A percentile compares a stretch with the other conserved stretches of the same genome.
These are phyloP conservation scores for Liparis tanakae DNA, from an alignment of 2,797 vertebrate species.

Conservation along the genomic window DNA sequence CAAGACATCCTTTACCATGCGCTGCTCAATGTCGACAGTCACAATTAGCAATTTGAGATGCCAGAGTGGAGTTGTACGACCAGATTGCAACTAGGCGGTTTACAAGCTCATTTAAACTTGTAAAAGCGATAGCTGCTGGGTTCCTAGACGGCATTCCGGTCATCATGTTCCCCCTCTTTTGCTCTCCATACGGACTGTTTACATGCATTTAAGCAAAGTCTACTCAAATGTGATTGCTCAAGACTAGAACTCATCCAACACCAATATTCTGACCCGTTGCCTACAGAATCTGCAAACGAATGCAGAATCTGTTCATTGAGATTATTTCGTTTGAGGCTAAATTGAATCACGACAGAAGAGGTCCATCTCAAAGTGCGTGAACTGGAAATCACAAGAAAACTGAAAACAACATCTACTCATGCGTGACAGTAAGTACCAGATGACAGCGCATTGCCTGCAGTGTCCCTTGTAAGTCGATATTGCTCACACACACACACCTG, in stretches of 20 bases:
- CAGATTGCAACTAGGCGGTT: not conserved
- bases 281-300: not conserved
- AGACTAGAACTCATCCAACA: not conserved
- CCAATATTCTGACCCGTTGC: not conserved
- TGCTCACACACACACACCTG: slow-evolving; percentile 77
- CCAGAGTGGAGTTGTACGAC: not conserved
- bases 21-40: too few species aligned
- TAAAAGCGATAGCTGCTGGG: not conserved
- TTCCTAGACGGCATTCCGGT: not conserved
- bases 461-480: not conserved
- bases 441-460: not conserved
- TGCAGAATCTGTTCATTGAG: not conserved
- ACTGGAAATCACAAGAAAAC: not conserved
- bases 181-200: not conserved
- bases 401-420: not conserved
- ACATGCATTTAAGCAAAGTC: not conserved
- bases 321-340: not conserved
- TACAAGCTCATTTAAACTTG: not conserved
- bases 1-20: too few species aligned
- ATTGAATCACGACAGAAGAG: not conserved
- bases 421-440: not conserved
- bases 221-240: not conserved
- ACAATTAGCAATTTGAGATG: not conserved
- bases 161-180: not conserved
- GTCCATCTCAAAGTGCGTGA: slow-evolving; percentile 3